A percentile compares a stretch with the other conserved stretches of the same genome.
These are phyloP conservation scores for Eupeodes luniger DNA, from an alignment of 2,888 invertebrate species.

Conservation along the genomic window DNA sequence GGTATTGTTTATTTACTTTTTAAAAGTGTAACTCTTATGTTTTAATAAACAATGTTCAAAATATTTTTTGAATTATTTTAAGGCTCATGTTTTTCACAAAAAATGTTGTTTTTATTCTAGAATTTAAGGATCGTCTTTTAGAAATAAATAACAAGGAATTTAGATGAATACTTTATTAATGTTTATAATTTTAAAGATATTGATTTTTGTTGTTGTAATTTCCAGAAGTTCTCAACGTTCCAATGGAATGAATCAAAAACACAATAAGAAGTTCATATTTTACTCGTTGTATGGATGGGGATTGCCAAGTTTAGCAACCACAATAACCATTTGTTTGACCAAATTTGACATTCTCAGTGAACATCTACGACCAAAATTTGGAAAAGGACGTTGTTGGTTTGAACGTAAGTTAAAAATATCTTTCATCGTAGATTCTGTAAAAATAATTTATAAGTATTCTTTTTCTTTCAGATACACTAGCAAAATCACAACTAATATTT, in stretches of 20 bases:
- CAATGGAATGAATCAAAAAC: constrained; percentile 78
- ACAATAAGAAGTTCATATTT: constrained; percentile 85
- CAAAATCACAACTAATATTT: constrained; percentile 85
- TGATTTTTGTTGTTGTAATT: not conserved
- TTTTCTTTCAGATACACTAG: constrained; percentile 78
- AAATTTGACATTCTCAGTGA: constrained; percentile 84
- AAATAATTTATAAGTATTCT: not conserved
- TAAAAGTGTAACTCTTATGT: no score
- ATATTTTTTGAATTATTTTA: no score
- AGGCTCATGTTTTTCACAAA: no score
- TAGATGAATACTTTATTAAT: no score
- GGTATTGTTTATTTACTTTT: no score
- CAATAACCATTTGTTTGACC: constrained; percentile 86
- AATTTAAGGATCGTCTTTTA: no score
- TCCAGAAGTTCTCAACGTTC: constrained; percentile 80
- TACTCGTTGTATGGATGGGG: constrained; percentile 91
- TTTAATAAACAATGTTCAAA: no score
- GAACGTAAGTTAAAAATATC: constrained; percentile 84
- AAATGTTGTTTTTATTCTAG: no score
- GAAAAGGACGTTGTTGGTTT: constrained; percentile 88
- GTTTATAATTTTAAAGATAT: no score
- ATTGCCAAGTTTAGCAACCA: constrained; percentile 86
- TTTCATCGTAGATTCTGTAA: not conserved
- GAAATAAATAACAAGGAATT: no score
- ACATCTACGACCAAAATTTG: constrained; percentile 87